Evolutionary conservation across 2,797 vertebrate species (phyloP).

Genomic region (Psittacula derbiana): DNA sequence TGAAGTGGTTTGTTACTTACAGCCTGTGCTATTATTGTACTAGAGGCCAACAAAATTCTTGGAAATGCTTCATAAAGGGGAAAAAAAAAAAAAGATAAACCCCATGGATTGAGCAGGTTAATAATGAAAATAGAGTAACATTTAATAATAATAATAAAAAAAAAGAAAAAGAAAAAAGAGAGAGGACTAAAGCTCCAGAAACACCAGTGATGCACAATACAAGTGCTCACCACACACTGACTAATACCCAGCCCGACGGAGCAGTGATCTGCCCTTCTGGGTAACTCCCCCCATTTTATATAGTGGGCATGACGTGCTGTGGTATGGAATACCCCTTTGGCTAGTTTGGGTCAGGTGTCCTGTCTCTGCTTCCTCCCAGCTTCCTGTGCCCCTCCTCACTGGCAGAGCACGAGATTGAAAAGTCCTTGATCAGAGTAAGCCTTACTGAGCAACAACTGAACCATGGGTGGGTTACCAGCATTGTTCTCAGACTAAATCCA

Average conservation of each 20-base stretch:
- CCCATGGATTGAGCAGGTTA: neutral
- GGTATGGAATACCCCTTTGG: neutral
- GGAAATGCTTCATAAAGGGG: neutral
- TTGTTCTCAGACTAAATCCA: neutral
- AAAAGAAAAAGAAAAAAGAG: neutral
- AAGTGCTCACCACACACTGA: neutral
- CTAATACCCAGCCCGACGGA: neutral
- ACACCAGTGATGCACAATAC: neutral
- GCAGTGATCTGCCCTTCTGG: neutral
- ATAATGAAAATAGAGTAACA: neutral
- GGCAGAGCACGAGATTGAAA: neutral
- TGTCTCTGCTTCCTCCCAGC: neutral
- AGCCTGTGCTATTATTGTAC: neutral
- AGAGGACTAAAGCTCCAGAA: neutral
- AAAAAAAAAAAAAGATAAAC: neutral
- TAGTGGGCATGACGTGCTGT: neutral
- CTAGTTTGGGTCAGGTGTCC: neutral
- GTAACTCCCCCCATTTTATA: neutral
- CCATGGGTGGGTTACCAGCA: neutral
- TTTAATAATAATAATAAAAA: neutral
- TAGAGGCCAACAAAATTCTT: neutral
- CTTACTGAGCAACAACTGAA: neutral
- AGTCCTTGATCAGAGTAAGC: neutral
- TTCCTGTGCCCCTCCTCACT: neutral
- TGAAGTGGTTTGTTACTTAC: neutral